These are phyloP conservation scores for Rhodinocichla rosea DNA, from an alignment of 2,113 vertebrate genomes.

Conservation along the genomic window DNA sequence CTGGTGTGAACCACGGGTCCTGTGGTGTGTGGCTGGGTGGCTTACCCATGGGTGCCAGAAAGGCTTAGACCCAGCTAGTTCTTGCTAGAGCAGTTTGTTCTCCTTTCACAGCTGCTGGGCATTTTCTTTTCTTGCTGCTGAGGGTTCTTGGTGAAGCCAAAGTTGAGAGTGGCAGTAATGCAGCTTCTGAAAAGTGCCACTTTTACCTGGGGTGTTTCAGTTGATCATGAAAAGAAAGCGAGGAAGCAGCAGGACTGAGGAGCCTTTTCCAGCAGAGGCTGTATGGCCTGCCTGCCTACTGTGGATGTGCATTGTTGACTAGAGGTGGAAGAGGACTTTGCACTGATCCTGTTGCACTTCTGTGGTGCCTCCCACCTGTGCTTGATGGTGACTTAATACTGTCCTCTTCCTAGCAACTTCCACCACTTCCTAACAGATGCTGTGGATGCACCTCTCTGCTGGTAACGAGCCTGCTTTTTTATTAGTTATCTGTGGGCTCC, in stretches of 20 bases:
- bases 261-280: background rate
- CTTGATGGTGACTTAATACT: background rate
- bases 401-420: background rate
- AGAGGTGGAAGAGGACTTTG: background rate
- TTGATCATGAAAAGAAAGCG: accelerated
- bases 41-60: background rate
- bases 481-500: background rate
- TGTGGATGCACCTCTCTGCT: background rate
- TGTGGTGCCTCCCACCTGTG: background rate
- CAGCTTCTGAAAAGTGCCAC: background rate
- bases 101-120: background rate
- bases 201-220: background rate
- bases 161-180: background rate
- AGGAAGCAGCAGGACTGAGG: background rate
- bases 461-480: background rate
- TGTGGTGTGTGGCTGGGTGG: background rate
- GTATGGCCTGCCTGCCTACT: background rate
- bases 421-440: background rate
- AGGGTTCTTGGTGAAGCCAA: background rate
- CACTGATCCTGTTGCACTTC: background rate
- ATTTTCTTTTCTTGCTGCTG: background rate
- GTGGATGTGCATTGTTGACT: accelerated
- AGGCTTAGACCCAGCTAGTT: background rate
- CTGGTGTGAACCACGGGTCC: background rate
- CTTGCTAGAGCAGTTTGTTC: background rate